These are phyloP conservation scores for Sminthopsis crassicaudata DNA, from an alignment of 2,113 vertebrate genomes.

Conservation along the genomic window DNA sequence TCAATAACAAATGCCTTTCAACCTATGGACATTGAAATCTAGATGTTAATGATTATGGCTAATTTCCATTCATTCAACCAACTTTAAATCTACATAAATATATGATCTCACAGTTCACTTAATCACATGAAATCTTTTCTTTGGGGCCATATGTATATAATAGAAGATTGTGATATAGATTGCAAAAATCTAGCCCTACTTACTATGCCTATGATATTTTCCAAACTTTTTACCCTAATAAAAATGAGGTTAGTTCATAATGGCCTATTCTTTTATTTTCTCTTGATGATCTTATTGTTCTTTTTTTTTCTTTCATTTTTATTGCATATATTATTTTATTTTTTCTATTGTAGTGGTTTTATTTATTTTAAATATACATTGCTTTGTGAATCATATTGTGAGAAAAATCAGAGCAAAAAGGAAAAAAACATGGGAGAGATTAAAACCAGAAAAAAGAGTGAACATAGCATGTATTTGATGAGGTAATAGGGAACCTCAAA, in stretches of 20 bases:
- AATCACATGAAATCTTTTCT: neutral
- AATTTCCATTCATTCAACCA: neutral
- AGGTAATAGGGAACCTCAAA: too few species aligned
- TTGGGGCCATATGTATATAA: neutral
- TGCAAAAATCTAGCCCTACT: neutral
- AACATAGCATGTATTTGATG: too few species aligned
- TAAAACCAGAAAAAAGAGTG: too few species aligned
- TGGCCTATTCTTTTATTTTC: neutral
- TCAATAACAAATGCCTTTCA: neutral
- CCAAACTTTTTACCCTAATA: neutral
- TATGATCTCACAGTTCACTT: neutral
- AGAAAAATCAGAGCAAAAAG: too few species aligned
- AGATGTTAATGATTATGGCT: neutral
- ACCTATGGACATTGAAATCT: neutral
- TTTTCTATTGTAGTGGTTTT: too few species aligned
- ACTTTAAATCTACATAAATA: neutral
- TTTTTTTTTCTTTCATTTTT: too few species aligned
- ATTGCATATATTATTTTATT: too few species aligned
- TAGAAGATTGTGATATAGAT: neutral
- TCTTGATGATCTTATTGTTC: neutral
- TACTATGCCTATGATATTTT: neutral
- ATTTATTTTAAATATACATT: too few species aligned
- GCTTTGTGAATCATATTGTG: too few species aligned
- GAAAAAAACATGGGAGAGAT: too few species aligned
- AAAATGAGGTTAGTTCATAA: neutral